These are phyloP conservation scores for Aporophyla lueneburgensis DNA, from an alignment of 2,888 invertebrate species.

Conservation along the genomic window DNA sequence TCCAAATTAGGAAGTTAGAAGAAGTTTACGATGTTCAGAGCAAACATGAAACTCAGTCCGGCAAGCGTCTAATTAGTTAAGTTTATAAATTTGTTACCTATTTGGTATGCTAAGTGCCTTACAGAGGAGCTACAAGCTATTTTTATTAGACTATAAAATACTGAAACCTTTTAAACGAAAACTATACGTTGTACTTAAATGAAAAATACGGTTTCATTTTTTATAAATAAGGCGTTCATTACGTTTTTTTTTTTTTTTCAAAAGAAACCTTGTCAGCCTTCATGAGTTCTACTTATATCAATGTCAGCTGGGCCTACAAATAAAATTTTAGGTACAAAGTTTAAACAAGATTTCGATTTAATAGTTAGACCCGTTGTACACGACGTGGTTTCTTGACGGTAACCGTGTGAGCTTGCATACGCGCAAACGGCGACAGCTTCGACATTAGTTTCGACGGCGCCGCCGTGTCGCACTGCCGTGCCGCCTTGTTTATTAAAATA, in stretches of 20 bases:
- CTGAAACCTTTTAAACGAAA: constrained; percentile 57
- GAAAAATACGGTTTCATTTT: constrained; percentile 13
- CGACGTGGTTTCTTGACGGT: too few species aligned
- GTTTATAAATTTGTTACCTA: constrained; percentile 89
- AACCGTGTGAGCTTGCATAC: too few species aligned
- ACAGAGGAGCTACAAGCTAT: constrained; percentile 73
- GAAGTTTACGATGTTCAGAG: constrained; percentile 81
- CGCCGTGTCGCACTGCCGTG: too few species aligned
- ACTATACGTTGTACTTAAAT: constrained; percentile 30
- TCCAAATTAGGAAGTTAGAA: constrained; percentile 84
- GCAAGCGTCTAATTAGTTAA: constrained; percentile 86
- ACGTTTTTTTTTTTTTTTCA: background rate
- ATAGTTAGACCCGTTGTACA: background rate
- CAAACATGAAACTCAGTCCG: constrained; percentile 85
- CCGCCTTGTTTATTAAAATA: too few species aligned
- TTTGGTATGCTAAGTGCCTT: constrained; percentile 87
- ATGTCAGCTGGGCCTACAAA: background rate
- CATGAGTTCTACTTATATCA: background rate
- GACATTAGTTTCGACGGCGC: too few species aligned
- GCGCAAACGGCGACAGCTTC: too few species aligned
- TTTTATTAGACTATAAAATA: constrained; percentile 72
- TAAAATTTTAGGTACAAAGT: background rate
- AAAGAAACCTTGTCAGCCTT: background rate
- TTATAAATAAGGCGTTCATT: constrained; percentile 5
- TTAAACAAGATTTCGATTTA: background rate